phyloP scores from a whole-genome alignment of 2,797 vertebrate genomes.

The Enteromius argenteus region DNA sequence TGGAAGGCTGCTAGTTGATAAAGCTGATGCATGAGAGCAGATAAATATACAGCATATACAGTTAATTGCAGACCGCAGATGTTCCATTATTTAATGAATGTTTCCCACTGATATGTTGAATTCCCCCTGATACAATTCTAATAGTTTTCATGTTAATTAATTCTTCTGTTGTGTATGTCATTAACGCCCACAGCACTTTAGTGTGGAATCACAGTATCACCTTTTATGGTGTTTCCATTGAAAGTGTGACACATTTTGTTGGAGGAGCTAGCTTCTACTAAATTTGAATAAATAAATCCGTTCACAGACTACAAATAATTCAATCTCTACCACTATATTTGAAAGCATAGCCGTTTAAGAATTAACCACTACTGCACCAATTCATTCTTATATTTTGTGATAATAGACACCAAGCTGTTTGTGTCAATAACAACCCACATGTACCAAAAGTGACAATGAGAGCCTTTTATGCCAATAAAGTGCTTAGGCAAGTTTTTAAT shows the following conservation, averaged over 20 bases:
- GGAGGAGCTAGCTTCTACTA: neutral
- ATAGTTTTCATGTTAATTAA: conserved; percentile 3
- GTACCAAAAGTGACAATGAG: neutral
- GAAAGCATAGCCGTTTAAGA: neutral
- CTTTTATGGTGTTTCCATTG: neutral
- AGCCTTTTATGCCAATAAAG: conserved; percentile 9
- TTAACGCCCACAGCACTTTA: conserved; percentile 10
- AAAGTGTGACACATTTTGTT: neutral
- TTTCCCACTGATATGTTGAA: neutral
- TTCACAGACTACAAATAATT: neutral
- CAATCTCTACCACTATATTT: neutral
- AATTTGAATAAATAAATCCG: conserved; percentile 6
- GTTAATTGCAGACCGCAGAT: neutral
- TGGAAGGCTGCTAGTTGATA: neutral
- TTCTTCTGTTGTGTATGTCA: neutral
- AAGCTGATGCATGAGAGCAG: neutral
- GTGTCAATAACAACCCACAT: neutral
- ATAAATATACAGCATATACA: neutral
- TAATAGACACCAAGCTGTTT: neutral
- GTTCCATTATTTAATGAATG: conserved; percentile 25
- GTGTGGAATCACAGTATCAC: neutral
- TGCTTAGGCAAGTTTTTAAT: neutral
- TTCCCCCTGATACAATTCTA: conserved; percentile 19
- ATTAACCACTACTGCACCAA: neutral
- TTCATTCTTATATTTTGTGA: neutral